Base-by-base conservation (phyloP, 2,797 vertebrate species). In the Delichon dasypus region DNA sequence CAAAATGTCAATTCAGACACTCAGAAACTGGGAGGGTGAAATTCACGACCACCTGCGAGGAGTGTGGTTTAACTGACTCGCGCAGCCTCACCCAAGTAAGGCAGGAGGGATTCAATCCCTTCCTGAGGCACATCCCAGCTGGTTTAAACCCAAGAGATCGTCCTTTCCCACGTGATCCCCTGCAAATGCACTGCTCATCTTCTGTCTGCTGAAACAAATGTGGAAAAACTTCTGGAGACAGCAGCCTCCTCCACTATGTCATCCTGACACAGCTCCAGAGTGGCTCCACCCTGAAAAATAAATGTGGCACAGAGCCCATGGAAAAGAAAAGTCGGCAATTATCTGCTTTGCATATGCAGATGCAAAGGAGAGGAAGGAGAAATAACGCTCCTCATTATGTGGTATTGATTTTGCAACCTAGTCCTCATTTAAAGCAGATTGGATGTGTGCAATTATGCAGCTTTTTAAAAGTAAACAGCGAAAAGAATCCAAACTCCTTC, bases 371-470 rank as follows among this genome's bases (percentile, higher is more conserved):
- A 89, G 67, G 89, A 95, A 95, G 90, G 57, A 92, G 65, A 89
- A 94, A 85, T 77, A 94, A 95, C 82, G 27, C 64, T 89, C 48
- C 85, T 89, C 85, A 89, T 96, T 91, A 94, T 76, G 90, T 74
- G 84, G 72, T 55, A 93, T 92, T 96, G 92, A 94, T 91, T 96
- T 94, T 93, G 86, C 77, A 89, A 96, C 81, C 66, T 81, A 89
- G 51, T 81, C 80, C 57, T 94, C 80, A 86, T 84, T 77, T 78
- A 71, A 81, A 89, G 74, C 54, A 81, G 72, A 88, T 79, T 93
- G 85, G 72, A 72, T 55, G 51, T 25, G 62, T 87, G 80, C 60
- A 92, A 92, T 92, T 96, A 90, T 65, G 80, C 82, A 87, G 96
- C 83, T 94, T 95, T 92, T 89, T 7, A 54, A 90, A 71, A 82